Base-by-base conservation (phyloP, 1,140 invertebrate genomes). In the Olivierus martensii region DNA sequence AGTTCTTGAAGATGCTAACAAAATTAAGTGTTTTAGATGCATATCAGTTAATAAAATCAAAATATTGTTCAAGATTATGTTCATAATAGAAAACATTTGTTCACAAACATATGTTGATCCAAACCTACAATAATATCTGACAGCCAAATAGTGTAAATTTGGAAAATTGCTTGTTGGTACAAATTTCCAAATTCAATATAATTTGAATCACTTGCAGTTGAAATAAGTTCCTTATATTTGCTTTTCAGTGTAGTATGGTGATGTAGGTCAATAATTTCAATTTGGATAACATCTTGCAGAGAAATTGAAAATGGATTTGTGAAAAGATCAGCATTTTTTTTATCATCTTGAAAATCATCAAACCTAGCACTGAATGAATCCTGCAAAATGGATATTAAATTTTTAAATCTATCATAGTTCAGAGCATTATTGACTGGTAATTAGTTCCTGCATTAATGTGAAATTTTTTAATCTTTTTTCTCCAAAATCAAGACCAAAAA, bases 221-320 rank as follows among this genome's bases (percentile, higher is more conserved):
- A n/a, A n/a, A n/a, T n/a, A n/a, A n/a, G n/a, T n/a, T n/a, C n/a
- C n/a, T n/a, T n/a, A n/a, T n/a, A n/a, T n/a, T n/a, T n/a, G n/a
- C n/a, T n/a, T n/a, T n/a, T n/a, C n/a, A n/a, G n/a, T n/a, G n/a
- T n/a, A n/a, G n/a, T 21, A 21, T 45, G 43, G 19, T 45, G n/a
- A 3, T 45, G 18, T 12, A 45, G 19, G 18, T 45, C 43, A 17
- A 45, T 45, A 21, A 45, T 45, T 45, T 45, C 43, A 45, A 45
- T 17, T 21, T 45, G 11, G 19, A 21, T 45, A 45, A 45, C 18
- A 19, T 19, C 51, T 47, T 35, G 44, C 28, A 12, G 51, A 47
- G 28, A 53, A 48, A 18, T 43, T 47, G 15, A 53, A 53, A 17
- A 48, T 18, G 43, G 35, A 53, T 45, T 17, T 18, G 43, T 45